A percentile compares a stretch with the other conserved stretches of the same genome.
Conservation (phyloP, 2,888 invertebrate genomes). For the Coenonympha arcania region DNA sequence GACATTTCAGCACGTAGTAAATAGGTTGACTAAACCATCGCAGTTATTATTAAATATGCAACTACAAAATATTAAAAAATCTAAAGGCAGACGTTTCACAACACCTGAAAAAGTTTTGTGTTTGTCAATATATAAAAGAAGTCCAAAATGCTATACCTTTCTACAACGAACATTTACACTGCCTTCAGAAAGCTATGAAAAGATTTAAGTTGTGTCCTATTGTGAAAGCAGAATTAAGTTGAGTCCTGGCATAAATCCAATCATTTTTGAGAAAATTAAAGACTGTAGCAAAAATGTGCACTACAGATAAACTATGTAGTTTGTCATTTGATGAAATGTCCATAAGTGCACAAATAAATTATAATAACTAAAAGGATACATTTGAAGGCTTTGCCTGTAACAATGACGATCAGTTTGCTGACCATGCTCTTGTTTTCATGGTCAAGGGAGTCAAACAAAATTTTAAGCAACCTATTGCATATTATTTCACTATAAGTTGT, state of each 20-base stretch:
- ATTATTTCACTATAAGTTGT: constrained; percentile 30
- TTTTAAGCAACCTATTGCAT: constrained; percentile 32
- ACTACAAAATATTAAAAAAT: constrained; percentile 7
- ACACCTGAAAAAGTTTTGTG: constrained; percentile 15
- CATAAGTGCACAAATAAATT: constrained; percentile 20
- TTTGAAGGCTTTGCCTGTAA: constrained; percentile 24
- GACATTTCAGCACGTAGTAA: constrained; percentile 2
- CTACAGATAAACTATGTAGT: constrained; percentile 17
- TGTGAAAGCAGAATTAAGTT: constrained; percentile 24
- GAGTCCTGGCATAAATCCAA: constrained; percentile 21
- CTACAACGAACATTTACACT: constrained; percentile 25
- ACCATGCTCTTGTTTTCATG: constrained; percentile 32
- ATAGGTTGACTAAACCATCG: constrained; percentile 7
- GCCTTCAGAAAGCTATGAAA: constrained; percentile 26
- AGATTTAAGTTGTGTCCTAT: constrained; percentile 24
- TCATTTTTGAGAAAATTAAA: constrained; percentile 26
- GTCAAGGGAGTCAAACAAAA: constrained; percentile 28
- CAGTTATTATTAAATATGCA: constrained; percentile 13
- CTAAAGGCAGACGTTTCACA: constrained; percentile 15
- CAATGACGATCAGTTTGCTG: constrained; percentile 15
- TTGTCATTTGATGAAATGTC: constrained; percentile 30
- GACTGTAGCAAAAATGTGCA: constrained; percentile 12
- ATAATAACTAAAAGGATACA: constrained; percentile 16
- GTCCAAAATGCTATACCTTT: neutral
- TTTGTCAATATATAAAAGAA: constrained; percentile 17